phyloP scores from a whole-genome alignment of 2,888 invertebrate species.

The Enchytraeus crypticus region DNA sequence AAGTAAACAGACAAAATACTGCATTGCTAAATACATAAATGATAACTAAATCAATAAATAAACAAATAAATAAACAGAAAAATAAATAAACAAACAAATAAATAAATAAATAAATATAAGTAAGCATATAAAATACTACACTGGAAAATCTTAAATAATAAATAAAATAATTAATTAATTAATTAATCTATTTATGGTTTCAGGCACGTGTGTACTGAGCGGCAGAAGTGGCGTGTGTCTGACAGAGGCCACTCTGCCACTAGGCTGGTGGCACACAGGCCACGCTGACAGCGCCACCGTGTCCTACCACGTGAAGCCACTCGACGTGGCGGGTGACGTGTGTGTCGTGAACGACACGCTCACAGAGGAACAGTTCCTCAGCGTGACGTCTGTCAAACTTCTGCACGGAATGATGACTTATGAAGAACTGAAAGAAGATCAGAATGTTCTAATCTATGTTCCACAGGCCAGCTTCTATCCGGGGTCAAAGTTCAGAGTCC shows the following conservation, averaged over 20 bases:
- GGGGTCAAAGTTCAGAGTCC: slow-evolving; percentile 77
- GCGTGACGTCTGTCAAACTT: slow-evolving; percentile 20
- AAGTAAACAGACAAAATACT: too few species aligned
- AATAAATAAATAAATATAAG: too few species aligned
- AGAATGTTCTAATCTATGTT: slow-evolving; percentile 72
- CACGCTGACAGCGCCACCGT: slow-evolving; percentile 4
- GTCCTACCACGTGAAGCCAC: background rate
- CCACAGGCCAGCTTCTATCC: slow-evolving; percentile 83
- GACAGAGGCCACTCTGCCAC: background rate
- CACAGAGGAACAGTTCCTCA: background rate
- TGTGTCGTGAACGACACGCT: background rate
- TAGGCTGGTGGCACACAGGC: slow-evolving; percentile 6
- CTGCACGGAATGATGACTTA: slow-evolving; percentile 50
- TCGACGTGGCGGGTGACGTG: background rate
- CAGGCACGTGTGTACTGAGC: slow-evolving; percentile 1
- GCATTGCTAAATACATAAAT: too few species aligned
- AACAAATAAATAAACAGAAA: too few species aligned
- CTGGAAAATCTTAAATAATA: too few species aligned
- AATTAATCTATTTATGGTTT: too few species aligned
- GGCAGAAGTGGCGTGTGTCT: slow-evolving; percentile 7
- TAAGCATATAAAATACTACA: too few species aligned
- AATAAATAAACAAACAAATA: too few species aligned
- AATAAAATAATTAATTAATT: too few species aligned
- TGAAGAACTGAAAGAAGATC: slow-evolving; percentile 73
- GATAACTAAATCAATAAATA: too few species aligned